These are phyloP conservation scores for Tonatia bakeri DNA, from an alignment of 2,113 vertebrate species.

Conservation along the genomic window DNA sequence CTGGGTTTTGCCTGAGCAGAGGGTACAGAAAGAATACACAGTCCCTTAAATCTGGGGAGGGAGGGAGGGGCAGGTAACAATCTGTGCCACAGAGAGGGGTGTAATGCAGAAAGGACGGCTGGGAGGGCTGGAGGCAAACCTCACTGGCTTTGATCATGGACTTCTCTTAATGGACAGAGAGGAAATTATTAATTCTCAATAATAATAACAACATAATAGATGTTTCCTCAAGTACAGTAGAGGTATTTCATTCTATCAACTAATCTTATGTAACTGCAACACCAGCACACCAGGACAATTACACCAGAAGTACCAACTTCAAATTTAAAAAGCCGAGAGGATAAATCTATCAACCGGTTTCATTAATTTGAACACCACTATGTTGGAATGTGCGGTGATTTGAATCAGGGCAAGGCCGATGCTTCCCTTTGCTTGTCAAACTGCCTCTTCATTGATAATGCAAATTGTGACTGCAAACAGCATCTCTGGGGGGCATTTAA, in stretches of 20 bases:
- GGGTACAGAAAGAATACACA: neutral
- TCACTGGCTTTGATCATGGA: neutral
- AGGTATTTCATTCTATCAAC: neutral
- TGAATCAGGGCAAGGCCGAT: neutral
- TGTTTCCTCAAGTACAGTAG: neutral
- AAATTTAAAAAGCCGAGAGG: constrained; percentile 30
- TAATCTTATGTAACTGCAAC: neutral
- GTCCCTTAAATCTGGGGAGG: neutral
- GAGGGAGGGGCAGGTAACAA: neutral
- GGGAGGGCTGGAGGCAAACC: too few species aligned
- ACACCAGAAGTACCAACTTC: constrained; percentile 30
- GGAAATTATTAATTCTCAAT: neutral
- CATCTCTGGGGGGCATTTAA: constrained; percentile 51
- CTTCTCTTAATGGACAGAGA: neutral
- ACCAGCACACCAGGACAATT: neutral
- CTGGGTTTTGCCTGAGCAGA: neutral
- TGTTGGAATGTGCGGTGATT: constrained; percentile 30
- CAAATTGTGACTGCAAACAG: constrained; percentile 52
- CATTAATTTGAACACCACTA: constrained; percentile 7
- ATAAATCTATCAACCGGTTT: neutral
- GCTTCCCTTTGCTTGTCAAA: constrained; percentile 7
- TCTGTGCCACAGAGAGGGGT: neutral
- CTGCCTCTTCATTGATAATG: constrained; percentile 61
- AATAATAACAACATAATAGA: neutral
- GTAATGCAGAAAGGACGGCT: neutral